phyloP scores from a whole-genome alignment of 2,113 vertebrate species.

The Pluvianellus socialis region DNA sequence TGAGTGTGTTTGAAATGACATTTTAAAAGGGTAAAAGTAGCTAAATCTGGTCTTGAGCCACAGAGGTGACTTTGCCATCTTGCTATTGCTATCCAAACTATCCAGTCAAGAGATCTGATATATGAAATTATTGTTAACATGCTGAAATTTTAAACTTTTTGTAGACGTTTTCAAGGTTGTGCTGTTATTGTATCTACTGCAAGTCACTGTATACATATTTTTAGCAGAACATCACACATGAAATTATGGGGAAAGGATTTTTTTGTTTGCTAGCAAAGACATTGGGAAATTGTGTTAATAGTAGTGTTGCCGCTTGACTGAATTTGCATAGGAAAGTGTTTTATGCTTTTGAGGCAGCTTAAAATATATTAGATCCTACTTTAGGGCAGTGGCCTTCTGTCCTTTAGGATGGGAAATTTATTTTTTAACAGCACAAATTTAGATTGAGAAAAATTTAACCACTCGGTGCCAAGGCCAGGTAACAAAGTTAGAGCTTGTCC shows the following conservation, averaged over 20 bases:
- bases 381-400: conserved; percentile 5
- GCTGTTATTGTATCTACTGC: conserved; percentile 44
- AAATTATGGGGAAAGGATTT: conserved; percentile 43
- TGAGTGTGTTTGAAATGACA: conserved; percentile 51
- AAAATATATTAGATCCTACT: neutral
- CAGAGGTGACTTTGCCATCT: conserved; percentile 42
- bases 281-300: conserved; percentile 45
- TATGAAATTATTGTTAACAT: conserved; percentile 49
- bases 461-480: neutral
- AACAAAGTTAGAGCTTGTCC: neutral
- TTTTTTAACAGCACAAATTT: conserved; percentile 29
- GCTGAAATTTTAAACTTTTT: conserved; percentile 58
- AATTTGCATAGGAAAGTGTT: neutral
- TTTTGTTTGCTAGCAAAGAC: conserved; percentile 52
- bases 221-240: conserved; percentile 52
- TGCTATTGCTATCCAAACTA: conserved; percentile 50
- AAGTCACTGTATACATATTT: conserved; percentile 57
- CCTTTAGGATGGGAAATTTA: conserved; percentile 19
- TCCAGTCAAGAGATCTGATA: conserved; percentile 53
- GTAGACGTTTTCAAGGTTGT: conserved; percentile 45
- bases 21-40: conserved; percentile 65
- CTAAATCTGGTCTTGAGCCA: conserved; percentile 55
- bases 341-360: neutral
- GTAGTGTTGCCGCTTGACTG: neutral
- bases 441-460: conserved; percentile 44